Percentiles rank a stretch among this genome's conserved stretches.
Conservation (phyloP, 2,113 vertebrate species). For the Catagonus wagneri region DNA sequence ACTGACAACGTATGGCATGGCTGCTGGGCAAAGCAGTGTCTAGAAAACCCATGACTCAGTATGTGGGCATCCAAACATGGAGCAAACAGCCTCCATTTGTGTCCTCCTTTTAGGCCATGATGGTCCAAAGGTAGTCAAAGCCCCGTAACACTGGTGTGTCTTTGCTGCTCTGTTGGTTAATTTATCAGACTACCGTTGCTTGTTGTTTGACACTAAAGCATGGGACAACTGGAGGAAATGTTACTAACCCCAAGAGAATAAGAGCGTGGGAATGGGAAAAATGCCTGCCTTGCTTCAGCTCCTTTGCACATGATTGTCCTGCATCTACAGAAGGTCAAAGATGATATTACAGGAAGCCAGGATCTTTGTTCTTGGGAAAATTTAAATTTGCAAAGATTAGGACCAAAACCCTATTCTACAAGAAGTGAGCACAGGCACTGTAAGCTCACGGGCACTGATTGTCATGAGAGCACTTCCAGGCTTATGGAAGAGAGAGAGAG, state of each 20-base stretch:
- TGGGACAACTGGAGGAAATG: neutral
- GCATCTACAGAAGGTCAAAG: neutral
- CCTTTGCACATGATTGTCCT: neutral
- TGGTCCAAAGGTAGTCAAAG: neutral
- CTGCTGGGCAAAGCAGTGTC: neutral
- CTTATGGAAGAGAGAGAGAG: neutral
- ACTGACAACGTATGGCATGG: neutral
- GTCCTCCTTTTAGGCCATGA: neutral
- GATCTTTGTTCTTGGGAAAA: neutral
- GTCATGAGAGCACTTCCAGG: neutral
- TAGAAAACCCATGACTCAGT: neutral
- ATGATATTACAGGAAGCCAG: neutral
- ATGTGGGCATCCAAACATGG: neutral
- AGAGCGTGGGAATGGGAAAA: neutral
- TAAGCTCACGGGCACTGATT: neutral
- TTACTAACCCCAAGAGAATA: neutral
- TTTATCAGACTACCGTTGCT: neutral
- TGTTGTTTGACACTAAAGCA: neutral
- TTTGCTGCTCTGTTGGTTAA: neutral
- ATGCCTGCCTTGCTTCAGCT: neutral
- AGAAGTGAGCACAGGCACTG: neutral
- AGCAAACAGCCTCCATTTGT: neutral
- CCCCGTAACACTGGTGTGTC: neutral
- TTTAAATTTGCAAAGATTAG: neutral
- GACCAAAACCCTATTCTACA: neutral